Percentiles rank a stretch among this genome's conserved stretches.
These are phyloP conservation scores for Notothenia coriiceps DNA, from an alignment of 2,113 vertebrate genomes.

Conservation along the genomic window DNA sequence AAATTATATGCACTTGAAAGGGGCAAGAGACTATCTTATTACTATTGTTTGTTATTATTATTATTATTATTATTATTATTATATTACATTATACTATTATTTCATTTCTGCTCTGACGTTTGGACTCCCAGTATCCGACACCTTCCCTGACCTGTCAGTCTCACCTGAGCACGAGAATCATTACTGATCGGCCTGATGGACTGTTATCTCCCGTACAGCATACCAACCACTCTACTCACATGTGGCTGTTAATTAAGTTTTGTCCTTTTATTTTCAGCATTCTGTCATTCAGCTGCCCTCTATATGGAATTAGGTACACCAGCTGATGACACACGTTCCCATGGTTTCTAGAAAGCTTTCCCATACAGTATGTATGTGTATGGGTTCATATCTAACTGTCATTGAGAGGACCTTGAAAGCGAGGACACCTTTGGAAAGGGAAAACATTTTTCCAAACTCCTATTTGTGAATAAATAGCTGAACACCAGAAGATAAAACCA, in stretches of 20 bases:
- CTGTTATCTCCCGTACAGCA: conserved; percentile 34
- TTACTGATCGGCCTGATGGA: conserved; percentile 19
- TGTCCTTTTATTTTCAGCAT: conserved; percentile 61
- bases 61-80: no score
- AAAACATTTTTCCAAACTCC: not conserved
- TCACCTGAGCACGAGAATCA: conserved; percentile 43
- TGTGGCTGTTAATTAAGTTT: conserved; percentile 62
- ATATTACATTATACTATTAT: not conserved
- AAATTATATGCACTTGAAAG: conserved; percentile 3
- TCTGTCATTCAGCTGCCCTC: conserved; percentile 69
- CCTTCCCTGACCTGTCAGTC: conserved; percentile 48
- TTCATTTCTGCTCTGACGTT: conserved; percentile 41
- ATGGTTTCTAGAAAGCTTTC: conserved; percentile 4
- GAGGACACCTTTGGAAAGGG: not conserved
- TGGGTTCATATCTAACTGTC: not conserved
- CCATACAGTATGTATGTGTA: not conserved
- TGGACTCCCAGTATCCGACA: conserved; percentile 38
- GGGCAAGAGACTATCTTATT: conserved; percentile 14
- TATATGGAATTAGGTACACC: conserved; percentile 57
- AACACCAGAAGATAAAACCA: not conserved
- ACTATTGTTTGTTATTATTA: no score
- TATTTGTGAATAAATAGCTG: not conserved
- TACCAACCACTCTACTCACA: conserved; percentile 48
- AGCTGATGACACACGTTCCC: conserved; percentile 58
- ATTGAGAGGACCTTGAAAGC: conserved; percentile 25